Evolutionary conservation across 2,888 invertebrate genomes (phyloP).

Genomic region (Hypercompe scribonia): DNA sequence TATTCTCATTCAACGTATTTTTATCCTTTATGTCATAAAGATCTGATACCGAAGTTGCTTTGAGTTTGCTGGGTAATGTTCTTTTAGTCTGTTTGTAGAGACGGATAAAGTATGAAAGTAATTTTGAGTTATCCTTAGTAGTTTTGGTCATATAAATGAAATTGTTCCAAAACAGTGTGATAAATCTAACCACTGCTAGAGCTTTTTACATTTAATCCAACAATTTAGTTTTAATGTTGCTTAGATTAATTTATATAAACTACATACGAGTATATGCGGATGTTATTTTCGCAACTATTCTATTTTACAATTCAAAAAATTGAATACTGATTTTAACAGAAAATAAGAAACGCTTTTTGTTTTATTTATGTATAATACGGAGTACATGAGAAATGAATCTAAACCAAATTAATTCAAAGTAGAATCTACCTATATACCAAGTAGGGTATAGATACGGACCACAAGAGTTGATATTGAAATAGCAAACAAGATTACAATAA

Average conservation of each 20-base stretch:
- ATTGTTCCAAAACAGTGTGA: not conserved
- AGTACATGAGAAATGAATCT: too few species aligned
- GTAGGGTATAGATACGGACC: too few species aligned
- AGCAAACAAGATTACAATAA: too few species aligned
- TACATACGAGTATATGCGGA: not conserved
- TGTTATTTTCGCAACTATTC: not conserved
- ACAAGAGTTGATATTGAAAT: too few species aligned
- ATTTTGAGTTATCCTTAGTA: not conserved
- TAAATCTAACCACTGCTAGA: not conserved
- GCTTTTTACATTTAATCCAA: not conserved
- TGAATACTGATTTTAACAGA: not conserved
- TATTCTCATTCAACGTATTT: conserved; percentile 35
- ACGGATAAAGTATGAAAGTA: not conserved
- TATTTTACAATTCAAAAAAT: not conserved
- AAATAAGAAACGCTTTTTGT: not conserved
- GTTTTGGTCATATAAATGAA: not conserved
- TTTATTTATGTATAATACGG: too few species aligned
- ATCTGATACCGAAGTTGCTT: conserved; percentile 16
- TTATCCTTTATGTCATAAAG: conserved; percentile 25
- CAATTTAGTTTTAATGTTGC: too few species aligned
- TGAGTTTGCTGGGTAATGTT: conserved; percentile 6
- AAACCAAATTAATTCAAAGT: too few species aligned
- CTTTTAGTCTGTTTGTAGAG: conserved; percentile 9
- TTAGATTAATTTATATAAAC: not conserved
- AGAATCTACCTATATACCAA: too few species aligned